Evolutionary conservation across 2,888 invertebrate genomes (phyloP).

Genomic region (Drosophila siamana): DNA sequence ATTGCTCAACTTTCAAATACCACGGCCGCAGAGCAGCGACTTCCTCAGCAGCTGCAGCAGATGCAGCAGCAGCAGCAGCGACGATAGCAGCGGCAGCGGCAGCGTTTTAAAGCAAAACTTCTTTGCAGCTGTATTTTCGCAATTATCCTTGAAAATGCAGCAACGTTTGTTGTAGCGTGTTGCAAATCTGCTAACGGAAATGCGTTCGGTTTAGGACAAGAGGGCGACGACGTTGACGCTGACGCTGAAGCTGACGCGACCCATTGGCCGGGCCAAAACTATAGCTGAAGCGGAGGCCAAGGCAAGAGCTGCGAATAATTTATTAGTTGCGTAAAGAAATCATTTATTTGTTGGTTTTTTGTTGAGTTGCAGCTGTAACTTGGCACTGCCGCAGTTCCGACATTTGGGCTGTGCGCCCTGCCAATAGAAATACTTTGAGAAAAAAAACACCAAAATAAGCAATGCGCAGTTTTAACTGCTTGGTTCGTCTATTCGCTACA

Average conservation of each 20-base stretch:
- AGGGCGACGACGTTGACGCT: neutral
- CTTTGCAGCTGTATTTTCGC: slow-evolving; percentile 56
- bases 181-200: slow-evolving; percentile 64
- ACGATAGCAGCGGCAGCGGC: neutral
- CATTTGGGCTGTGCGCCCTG: neutral
- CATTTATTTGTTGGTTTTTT: slow-evolving; percentile 61
- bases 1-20: slow-evolving; percentile 78
- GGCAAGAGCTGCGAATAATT: slow-evolving; percentile 64
- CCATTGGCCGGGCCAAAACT: neutral
- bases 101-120: slow-evolving; percentile 62
- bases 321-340: slow-evolving; percentile 75
- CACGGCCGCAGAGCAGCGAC: slow-evolving; percentile 55
- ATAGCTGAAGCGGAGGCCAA: slow-evolving; percentile 17
- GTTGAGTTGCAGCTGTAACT: slow-evolving; percentile 8
- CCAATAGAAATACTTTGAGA: neutral
- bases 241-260: slow-evolving; percentile 10
- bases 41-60: slow-evolving; percentile 28
- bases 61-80: slow-evolving; percentile 5
- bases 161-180: slow-evolving; percentile 40
- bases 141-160: slow-evolving; percentile 74
- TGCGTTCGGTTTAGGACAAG: slow-evolving; percentile 10
- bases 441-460: neutral
- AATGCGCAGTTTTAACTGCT: neutral
- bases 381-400: neutral
- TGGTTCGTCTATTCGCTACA: slow-evolving; percentile 5